Conservation (phyloP, 2,888 invertebrate species). For the Pristionchus maxplancki region DNA sequence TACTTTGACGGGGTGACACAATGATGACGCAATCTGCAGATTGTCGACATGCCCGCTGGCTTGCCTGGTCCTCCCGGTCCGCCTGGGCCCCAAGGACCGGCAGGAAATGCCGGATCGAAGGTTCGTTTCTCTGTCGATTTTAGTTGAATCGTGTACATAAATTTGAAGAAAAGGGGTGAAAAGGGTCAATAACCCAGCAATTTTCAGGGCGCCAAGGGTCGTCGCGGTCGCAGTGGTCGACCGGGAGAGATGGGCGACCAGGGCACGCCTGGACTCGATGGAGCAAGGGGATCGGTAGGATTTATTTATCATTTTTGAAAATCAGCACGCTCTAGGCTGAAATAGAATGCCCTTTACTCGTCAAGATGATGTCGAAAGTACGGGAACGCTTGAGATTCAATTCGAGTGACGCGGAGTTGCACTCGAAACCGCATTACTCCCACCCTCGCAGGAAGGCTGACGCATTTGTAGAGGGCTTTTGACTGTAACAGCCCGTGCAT, state of each 20-base stretch:
- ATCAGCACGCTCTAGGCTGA: neutral
- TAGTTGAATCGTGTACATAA: neutral
- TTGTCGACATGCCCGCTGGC: neutral
- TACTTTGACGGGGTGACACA: no score
- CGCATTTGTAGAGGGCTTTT: neutral
- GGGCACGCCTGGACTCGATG: constrained; percentile 43
- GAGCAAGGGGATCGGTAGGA: neutral
- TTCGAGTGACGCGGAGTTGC: neutral
- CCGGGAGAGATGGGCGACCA: constrained; percentile 50
- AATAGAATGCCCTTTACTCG: neutral
- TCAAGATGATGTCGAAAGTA: neutral
- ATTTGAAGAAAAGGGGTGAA: no score
- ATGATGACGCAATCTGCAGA: neutral
- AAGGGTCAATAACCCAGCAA: neutral
- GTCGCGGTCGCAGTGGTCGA: neutral
- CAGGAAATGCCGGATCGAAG: constrained; percentile 21
- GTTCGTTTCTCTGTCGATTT: neutral
- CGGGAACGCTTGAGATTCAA: neutral
- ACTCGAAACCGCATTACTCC: neutral
- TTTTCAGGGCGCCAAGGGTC: constrained; percentile 31
- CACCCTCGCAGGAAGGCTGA: neutral
- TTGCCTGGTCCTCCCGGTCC: constrained; percentile 10
- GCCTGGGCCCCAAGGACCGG: constrained; percentile 2
- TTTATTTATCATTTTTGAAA: neutral
- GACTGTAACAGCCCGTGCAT: neutral